Conservation (phyloP, 2,888 invertebrate genomes). For the Acronicta leporina region DNA sequence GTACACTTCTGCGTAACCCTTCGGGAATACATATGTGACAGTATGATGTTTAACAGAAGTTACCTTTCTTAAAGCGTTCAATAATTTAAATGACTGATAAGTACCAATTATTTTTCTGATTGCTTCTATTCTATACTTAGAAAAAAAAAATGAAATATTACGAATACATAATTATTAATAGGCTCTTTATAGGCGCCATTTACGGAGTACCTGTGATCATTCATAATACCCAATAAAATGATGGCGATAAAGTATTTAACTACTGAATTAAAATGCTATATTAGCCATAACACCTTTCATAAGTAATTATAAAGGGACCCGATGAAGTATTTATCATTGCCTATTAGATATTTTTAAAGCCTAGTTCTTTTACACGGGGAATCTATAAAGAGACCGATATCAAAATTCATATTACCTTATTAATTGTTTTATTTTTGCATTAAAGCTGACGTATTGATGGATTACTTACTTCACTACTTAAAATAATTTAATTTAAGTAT, state of each 20-base stretch:
- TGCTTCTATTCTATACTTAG: slow-evolving; percentile 3
- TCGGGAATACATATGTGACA: no score
- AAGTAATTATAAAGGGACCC: slow-evolving; percentile 32
- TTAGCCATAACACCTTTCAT: slow-evolving; percentile 48
- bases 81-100: neutral
- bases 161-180: slow-evolving; percentile 35
- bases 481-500: slow-evolving; percentile 15
- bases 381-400: slow-evolving; percentile 10
- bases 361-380: neutral
- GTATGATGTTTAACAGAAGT: no score
- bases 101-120: neutral
- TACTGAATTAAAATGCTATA: slow-evolving; percentile 46
- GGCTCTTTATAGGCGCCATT: slow-evolving; percentile 37
- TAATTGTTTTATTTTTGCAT: neutral
- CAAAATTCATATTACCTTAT: slow-evolving; percentile 21
- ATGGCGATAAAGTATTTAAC: slow-evolving; percentile 39
- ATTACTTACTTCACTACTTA: slow-evolving; percentile 15
- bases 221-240: slow-evolving; percentile 46
- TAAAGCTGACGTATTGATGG: slow-evolving; percentile 13
- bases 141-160: slow-evolving; percentile 19
- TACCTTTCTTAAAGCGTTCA: no score
- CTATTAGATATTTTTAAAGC: slow-evolving; percentile 22
- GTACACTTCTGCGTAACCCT: no score
- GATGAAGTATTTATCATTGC: slow-evolving; percentile 26
- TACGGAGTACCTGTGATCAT: slow-evolving; percentile 43